A percentile compares a stretch with the other conserved stretches of the same genome.
Conservation (phyloP, 1,140 invertebrate species). For the Drosophila ercepeae region DNA sequence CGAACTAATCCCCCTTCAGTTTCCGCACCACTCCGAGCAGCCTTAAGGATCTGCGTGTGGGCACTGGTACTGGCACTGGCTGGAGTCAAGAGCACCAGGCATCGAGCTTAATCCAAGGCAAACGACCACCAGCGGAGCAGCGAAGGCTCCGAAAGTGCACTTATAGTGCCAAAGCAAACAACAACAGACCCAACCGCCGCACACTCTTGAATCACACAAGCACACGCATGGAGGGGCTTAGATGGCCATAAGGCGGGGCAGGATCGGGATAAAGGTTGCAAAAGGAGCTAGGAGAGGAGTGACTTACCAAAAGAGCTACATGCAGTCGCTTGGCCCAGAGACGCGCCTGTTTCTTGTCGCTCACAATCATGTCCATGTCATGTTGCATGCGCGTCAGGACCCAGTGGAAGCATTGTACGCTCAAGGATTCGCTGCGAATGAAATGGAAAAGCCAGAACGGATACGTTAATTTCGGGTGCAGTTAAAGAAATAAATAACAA, state of each 20-base stretch:
- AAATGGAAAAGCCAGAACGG: conserved; percentile 33
- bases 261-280: background rate
- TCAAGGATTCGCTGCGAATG: conserved; percentile 91
- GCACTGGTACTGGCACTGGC: background rate
- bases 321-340: conserved; percentile 94
- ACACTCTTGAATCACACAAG: conserved; percentile 2
- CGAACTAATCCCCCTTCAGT: conserved; percentile 8
- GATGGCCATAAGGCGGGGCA: conserved; percentile 15
- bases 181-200: conserved; percentile 55
- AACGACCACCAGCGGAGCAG: conserved; percentile 39
- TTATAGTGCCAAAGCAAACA: conserved; percentile 65
- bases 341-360: conserved; percentile 93
- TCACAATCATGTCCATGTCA: conserved; percentile 93
- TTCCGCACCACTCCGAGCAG: conserved; percentile 9
- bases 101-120: conserved; percentile 39
- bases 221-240: conserved; percentile 14
- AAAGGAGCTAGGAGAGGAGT: conserved; percentile 19
- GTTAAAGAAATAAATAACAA: background rate
- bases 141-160: conserved; percentile 75
- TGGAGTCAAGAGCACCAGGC: background rate
- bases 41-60: conserved; percentile 30
- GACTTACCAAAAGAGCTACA: conserved; percentile 88
- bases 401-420: conserved; percentile 95
- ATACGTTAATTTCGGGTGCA: conserved; percentile 12
- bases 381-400: conserved; percentile 96